Evolutionary conservation across 2,797 vertebrate genomes (phyloP).

Genomic region (Nothura maculosa): DNA sequence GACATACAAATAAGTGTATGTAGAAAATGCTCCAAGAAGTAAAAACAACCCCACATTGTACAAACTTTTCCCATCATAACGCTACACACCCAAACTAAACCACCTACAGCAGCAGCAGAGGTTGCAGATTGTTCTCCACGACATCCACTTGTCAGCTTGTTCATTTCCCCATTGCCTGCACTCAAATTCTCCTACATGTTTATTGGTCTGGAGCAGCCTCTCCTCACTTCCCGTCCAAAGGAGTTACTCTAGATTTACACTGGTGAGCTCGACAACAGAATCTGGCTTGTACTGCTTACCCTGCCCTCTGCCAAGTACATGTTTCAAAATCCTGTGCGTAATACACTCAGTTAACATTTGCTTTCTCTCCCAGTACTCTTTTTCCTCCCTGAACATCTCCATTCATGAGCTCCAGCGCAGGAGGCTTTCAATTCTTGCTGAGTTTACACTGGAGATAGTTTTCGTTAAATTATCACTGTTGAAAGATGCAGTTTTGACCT

Average conservation of each 20-base stretch:
- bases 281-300: constrained; percentile 38
- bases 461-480: constrained; percentile 46
- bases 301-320: constrained; percentile 52
- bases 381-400: constrained; percentile 53
- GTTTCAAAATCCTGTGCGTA: constrained; percentile 53
- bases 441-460: constrained; percentile 1
- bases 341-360: constrained; percentile 66
- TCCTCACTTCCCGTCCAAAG: constrained; percentile 1
- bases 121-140: neutral
- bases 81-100: constrained; percentile 50
- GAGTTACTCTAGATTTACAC: constrained; percentile 54
- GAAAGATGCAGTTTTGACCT: constrained; percentile 48
- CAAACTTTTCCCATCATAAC: constrained; percentile 52
- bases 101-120: neutral
- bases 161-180: constrained; percentile 8
- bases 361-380: constrained; percentile 57
- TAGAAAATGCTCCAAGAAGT: constrained; percentile 70
- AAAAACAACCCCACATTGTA: constrained; percentile 52
- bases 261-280: constrained; percentile 62
- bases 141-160: neutral
- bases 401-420: constrained; percentile 34
- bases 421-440: constrained; percentile 42
- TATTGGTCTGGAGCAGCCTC: neutral
- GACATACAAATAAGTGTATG: constrained; percentile 76
- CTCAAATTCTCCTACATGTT: neutral